Percentiles rank a stretch among this genome's conserved stretches.
These are phyloP conservation scores for Dryobota labecula DNA, from an alignment of 2,888 invertebrate species.

Conservation along the genomic window DNA sequence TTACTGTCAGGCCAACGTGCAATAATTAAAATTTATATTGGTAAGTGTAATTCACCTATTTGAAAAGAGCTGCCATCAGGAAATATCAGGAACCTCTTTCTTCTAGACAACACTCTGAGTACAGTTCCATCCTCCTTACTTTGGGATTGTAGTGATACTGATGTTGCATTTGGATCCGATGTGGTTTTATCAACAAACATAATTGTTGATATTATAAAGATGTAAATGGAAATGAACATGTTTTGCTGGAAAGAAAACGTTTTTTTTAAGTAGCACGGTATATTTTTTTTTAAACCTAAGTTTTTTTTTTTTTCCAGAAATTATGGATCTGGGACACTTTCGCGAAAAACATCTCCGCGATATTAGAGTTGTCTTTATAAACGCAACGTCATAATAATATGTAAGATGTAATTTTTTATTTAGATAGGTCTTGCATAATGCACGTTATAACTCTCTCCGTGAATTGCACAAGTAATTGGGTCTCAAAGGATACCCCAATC, in stretches of 20 bases:
- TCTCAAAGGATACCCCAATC: no score
- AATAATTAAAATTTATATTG: no score
- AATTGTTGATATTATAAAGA: constrained; percentile 3
- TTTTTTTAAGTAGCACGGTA: neutral
- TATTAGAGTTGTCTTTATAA: no score
- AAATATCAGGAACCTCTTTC: constrained; percentile 90
- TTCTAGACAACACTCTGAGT: constrained; percentile 82
- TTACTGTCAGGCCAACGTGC: neutral
- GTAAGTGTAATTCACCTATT: constrained; percentile 76
- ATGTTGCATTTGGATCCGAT: constrained; percentile 5
- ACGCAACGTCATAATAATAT: no score
- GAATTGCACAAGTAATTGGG: no score
- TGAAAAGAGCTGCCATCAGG: constrained; percentile 91
- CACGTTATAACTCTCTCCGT: no score
- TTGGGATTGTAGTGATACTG: neutral
- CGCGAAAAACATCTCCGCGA: no score
- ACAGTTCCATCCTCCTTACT: constrained; percentile 25
- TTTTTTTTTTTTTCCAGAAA: no score
- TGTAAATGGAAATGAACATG: constrained; percentile 29
- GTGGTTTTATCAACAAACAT: neutral
- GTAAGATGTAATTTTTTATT: no score
- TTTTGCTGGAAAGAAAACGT: constrained; percentile 15
- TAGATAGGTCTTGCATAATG: no score
- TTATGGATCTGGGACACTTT: no score
- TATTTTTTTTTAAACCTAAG: neutral